Base-by-base conservation (phyloP, 2,888 invertebrate genomes). In the Drosophila sordidapex region DNA sequence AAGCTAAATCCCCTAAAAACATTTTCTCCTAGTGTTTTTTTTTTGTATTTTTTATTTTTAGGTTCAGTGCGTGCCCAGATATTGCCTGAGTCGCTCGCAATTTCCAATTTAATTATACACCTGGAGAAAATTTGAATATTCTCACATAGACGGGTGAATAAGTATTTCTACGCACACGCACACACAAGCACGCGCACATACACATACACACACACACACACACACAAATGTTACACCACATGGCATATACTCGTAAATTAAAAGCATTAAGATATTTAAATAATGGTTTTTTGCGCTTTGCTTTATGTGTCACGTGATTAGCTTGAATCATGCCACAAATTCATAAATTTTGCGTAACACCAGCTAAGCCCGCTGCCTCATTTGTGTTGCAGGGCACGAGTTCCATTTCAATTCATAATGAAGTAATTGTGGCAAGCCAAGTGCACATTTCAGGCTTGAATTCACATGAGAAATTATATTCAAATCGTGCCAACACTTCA, bases 211-310 rank as follows among this genome's bases (percentile, higher is more conserved):
- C 31, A n/a, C 29, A 13, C 35, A 33, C 31, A n/a, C 35, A 51
- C 48, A 33, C 13, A 71, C 46, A 77, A 62, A 60, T 43, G 53
- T 49, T 29, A 38, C 48, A 76, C 60, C 68, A 79, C 85, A 87
- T 75, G 90, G 74, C 88, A 81, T 48, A 56, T 40, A 86, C 72
- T 76, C 90, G 84, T 89, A 90, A 85, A 90, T 90, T 81, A 76
- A 83, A 82, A 70, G 82, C 90, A 89, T 87, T 85, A 89, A 82
- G 90, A 87, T 82, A 85, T 85, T 89, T 87, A 87, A 89, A 89
- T 85, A 89, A 82, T 82, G 85, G 65, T 81, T 70, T 67, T 74
- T 49, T 61, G 52, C 56, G 70, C 68, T 60, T 40, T 69, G 77
- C 62, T 72, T 71, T 70, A 76, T 78, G 72, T 73, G 65, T 64